Evolutionary conservation across 2,797 vertebrate species (phyloP), one percentile per base, ranked within the genome.

Genomic region (Parambassis ranga): DNA sequence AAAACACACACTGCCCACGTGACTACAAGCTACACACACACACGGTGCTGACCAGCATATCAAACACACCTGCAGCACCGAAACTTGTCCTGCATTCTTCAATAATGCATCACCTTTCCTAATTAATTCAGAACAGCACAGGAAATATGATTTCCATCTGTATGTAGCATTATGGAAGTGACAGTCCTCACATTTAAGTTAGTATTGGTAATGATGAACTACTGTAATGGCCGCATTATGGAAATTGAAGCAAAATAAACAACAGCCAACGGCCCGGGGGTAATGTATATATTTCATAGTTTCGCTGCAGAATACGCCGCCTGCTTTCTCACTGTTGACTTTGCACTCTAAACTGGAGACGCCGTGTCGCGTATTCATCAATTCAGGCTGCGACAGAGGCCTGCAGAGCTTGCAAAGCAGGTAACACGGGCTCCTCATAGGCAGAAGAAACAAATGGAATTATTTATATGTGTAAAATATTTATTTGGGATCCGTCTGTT

Each of bases 391-490:
- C 76, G 82, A 84, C 78, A 65, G 41, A 52, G 65, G 65, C 63
- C 71, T 84, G 82, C 69, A 68, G 67, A 65, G 72, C 65, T 66
- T 85, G 76, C 69, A 81, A 75, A 83, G 75, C 63, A 83, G 78
- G 72, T 84, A 84, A 56, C 55, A 53, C 43, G 48, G 55, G 44
- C 53, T 78, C 62, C 63, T 59, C 44, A n/a, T 71, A 65, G 55
- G 50, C 66, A 58, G 52, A 37, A 38, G 78, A 83, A 85, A 90
- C 85, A 87, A 87, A 89, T 61, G 49, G 83, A 92, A 90, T 91
- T 89, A 90, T 92, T 92, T 85, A 92, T 87, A 62, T 48, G 72
- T 72, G 68, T 91, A 76, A 90, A 91, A 91, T 88, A 89, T 91
- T 85, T 85, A 90, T 88, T 69, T 75, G 60, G 74, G 61, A 84